Conservation (phyloP, 2,888 invertebrate species). For the Drosophila quinaria region DNA sequence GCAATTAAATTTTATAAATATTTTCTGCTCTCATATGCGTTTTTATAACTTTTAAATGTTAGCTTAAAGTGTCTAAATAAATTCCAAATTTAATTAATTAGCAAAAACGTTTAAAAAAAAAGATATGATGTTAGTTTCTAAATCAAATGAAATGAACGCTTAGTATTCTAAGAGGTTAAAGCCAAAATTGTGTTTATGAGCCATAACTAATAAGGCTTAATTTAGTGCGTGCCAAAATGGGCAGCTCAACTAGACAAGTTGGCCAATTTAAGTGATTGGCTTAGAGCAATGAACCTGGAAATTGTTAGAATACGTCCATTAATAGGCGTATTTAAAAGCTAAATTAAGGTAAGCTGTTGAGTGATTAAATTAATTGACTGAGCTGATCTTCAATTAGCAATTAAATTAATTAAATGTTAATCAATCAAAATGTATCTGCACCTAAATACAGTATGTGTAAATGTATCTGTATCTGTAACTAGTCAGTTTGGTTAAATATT, state of each 20-base stretch:
- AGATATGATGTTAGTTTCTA: constrained; percentile 21
- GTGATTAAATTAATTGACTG: constrained; percentile 41
- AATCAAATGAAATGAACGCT: constrained; percentile 6
- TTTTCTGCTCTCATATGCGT: neutral
- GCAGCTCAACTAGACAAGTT: constrained; percentile 36
- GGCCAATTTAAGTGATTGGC: constrained; percentile 23
- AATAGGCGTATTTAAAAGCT: constrained; percentile 33
- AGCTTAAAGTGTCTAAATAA: constrained; percentile 9
- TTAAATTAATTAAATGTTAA: constrained; percentile 32
- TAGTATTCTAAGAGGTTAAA: constrained; percentile 7
- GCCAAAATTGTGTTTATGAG: constrained; percentile 25
- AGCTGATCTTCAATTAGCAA: constrained; percentile 38
- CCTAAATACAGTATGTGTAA: neutral
- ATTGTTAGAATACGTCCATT: constrained; percentile 18
- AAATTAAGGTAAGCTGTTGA: constrained; percentile 15
- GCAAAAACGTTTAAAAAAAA: constrained; percentile 27
- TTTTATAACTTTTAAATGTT: neutral
- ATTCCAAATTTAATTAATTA: constrained; percentile 29
- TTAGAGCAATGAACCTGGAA: constrained; percentile 65
- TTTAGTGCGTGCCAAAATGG: constrained; percentile 46
- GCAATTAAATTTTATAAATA: neutral
- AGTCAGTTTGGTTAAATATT: constrained; percentile 21
- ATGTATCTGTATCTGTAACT: constrained; percentile 2
- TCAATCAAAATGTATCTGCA: constrained; percentile 37
- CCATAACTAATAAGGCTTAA: constrained; percentile 50